Percentiles rank a stretch among this genome's conserved stretches.
These are phyloP conservation scores for Gephyroberyx darwinii DNA, from an alignment of 2,797 vertebrate genomes.

Conservation along the genomic window DNA sequence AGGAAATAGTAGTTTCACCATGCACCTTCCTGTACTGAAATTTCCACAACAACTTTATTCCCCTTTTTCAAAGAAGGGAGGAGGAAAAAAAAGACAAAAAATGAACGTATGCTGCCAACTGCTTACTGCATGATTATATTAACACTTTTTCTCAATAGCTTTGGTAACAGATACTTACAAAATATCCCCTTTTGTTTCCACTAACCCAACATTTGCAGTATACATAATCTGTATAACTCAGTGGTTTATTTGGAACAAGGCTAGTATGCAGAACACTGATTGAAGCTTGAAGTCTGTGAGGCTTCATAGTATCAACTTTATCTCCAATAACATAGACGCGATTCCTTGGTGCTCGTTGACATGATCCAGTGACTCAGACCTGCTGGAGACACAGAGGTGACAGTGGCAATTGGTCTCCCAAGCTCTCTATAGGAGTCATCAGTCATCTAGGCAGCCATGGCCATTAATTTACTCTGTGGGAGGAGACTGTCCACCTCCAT, in stretches of 20 bases:
- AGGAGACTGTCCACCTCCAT: conserved; percentile 60
- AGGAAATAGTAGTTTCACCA: conserved; percentile 70
- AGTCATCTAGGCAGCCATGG: conserved; percentile 68
- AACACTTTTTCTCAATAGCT: not conserved
- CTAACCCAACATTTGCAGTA: not conserved
- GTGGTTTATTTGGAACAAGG: conserved; percentile 36
- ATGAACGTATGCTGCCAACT: conserved; percentile 9
- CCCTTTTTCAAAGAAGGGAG: conserved; percentile 14
- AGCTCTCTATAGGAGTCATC: conserved; percentile 65
- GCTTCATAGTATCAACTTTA: conserved; percentile 53
- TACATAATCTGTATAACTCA: conserved; percentile 13
- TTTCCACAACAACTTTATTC: conserved; percentile 58
- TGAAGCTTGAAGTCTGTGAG: conserved; percentile 45
- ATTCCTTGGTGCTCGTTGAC: conserved; percentile 62
- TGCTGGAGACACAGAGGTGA: conserved; percentile 63
- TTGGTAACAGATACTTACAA: conserved; percentile 5
- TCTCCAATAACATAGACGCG: conserved; percentile 56
- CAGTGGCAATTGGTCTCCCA: conserved; percentile 56
- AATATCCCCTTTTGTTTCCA: not conserved
- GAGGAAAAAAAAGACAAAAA: not conserved
- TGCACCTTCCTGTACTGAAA: conserved; percentile 60
- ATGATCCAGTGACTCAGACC: conserved; percentile 66
- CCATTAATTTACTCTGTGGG: conserved; percentile 71
- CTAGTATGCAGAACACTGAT: conserved; percentile 40
- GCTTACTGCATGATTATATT: not conserved